Evolutionary conservation across 2,797 vertebrate genomes (phyloP).

Genomic region (Phoxinus dragarum): DNA sequence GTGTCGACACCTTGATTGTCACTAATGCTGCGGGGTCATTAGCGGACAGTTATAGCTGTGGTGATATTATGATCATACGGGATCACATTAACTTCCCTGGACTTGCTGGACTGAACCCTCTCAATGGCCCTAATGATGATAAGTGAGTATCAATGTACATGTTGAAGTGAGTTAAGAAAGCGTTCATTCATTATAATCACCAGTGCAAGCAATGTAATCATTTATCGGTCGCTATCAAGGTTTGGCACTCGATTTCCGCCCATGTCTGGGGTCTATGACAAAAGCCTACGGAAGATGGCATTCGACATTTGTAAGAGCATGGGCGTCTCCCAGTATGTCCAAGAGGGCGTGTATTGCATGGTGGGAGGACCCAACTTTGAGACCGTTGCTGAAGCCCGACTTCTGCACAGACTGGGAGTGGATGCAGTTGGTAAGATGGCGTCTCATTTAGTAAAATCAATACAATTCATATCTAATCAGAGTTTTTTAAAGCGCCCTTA

Average conservation of each 20-base stretch:
- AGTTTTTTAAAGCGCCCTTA: background rate
- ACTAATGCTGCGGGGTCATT: conserved; percentile 85
- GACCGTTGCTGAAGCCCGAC: conserved; percentile 80
- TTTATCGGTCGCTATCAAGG: conserved; percentile 62
- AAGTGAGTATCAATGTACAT: conserved; percentile 60
- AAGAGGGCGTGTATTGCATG: conserved; percentile 85
- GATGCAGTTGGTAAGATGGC: conserved; percentile 81
- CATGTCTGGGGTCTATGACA: conserved; percentile 83
- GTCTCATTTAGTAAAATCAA: background rate
- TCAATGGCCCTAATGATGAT: conserved; percentile 80
- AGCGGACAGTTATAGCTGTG: conserved; percentile 75
- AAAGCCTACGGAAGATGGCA: conserved; percentile 72
- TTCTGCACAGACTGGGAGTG: conserved; percentile 81
- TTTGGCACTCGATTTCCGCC: conserved; percentile 86
- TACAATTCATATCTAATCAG: background rate
- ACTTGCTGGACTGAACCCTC: conserved; percentile 79
- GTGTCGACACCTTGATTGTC: conserved; percentile 82
- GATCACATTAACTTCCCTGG: conserved; percentile 86
- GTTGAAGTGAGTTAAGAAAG: background rate
- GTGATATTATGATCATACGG: conserved; percentile 86
- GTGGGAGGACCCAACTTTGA: conserved; percentile 86
- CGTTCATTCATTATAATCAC: background rate
- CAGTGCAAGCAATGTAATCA: background rate
- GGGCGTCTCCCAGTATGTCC: conserved; percentile 69
- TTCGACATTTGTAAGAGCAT: conserved; percentile 76